Evolutionary conservation across 2,797 vertebrate genomes (phyloP).

Genomic region (Dicrostonyx torquatus): DNA sequence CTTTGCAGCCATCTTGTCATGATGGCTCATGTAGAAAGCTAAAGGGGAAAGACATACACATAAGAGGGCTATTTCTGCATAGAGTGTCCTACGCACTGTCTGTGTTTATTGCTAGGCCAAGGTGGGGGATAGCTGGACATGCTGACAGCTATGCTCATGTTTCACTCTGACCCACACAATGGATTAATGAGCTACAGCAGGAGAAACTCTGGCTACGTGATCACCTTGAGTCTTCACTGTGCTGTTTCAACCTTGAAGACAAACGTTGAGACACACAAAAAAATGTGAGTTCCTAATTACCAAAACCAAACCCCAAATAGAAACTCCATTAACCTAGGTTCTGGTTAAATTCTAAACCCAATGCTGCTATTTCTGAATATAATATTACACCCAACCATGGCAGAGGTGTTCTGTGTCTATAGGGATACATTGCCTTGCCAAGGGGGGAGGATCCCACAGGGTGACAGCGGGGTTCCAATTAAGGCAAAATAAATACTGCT

Average conservation of each 20-base stretch:
- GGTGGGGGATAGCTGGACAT: neutral
- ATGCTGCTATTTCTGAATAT: conserved; percentile 46
- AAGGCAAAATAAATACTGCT: conserved; percentile 57
- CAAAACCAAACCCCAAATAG: neutral
- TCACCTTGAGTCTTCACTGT: neutral
- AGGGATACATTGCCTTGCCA: conserved; percentile 18
- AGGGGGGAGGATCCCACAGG: conserved; percentile 7
- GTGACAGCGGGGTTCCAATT: conserved; percentile 47
- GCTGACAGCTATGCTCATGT: neutral
- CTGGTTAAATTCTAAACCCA: conserved; percentile 32
- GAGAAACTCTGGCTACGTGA: conserved; percentile 34
- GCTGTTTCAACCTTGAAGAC: neutral
- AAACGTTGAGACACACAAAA: neutral
- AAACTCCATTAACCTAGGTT: neutral
- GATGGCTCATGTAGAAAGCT: conserved; percentile 33
- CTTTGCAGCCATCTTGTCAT: conserved; percentile 6
- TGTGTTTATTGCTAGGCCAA: neutral
- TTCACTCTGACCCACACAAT: neutral
- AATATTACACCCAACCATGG: neutral
- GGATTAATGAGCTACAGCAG: conserved; percentile 6
- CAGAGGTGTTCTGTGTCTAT: neutral
- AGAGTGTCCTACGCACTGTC: neutral
- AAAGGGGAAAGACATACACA: neutral
- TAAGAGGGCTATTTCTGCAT: neutral
- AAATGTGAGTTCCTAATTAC: neutral